These are phyloP conservation scores for Amaurobius ferox DNA, from an alignment of 2,888 invertebrate genomes.

Conservation along the genomic window DNA sequence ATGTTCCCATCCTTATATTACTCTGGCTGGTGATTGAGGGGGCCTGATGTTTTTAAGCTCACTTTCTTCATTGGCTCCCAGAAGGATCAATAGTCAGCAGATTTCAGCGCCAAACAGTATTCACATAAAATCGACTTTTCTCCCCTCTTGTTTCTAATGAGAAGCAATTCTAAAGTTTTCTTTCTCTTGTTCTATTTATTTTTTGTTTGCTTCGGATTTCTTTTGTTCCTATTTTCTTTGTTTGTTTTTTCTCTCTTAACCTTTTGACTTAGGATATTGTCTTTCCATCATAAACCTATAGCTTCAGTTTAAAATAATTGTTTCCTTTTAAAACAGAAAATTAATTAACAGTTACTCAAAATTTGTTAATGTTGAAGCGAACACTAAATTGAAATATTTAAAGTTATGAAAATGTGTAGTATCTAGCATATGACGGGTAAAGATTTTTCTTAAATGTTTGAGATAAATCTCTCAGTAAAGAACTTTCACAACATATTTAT, in stretches of 20 bases:
- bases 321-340: no score
- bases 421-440: no score
- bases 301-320: no score
- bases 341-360: no score
- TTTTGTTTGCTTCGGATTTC: constrained; percentile 42
- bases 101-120: constrained; percentile 51
- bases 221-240: constrained; percentile 40
- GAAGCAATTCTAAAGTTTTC: constrained; percentile 66
- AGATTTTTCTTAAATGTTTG: no score
- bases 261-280: constrained; percentile 27
- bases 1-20: background rate
- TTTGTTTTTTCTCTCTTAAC: constrained; percentile 45
- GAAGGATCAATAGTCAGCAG: constrained; percentile 57
- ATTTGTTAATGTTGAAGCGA: no score
- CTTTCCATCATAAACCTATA: no score
- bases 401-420: no score
- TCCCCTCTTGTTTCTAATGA: constrained; percentile 60
- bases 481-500: no score
- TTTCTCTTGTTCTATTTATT: constrained; percentile 21
- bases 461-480: no score
- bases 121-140: constrained; percentile 55
- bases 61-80: constrained; percentile 54
- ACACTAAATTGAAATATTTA: no score
- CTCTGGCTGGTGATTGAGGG: background rate
- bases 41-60: constrained; percentile 7